phyloP scores from a whole-genome alignment of 2,797 vertebrate species.

The Tapirus indicus region DNA sequence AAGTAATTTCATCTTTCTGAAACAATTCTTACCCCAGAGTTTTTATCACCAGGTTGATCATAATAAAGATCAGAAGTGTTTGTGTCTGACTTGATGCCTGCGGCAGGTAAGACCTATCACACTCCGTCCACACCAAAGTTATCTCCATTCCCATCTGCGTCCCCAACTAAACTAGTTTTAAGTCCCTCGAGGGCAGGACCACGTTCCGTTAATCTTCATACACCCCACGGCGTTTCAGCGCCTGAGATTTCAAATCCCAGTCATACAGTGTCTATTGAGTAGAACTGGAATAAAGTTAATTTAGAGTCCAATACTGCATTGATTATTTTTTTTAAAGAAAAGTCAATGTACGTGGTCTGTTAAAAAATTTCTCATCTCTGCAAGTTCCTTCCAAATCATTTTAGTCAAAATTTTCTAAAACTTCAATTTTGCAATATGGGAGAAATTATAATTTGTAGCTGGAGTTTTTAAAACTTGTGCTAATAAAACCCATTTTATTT shows the following conservation, averaged over 20 bases:
- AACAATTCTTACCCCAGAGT: not conserved
- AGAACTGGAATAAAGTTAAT: slow-evolving; percentile 32
- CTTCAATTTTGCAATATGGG: not conserved
- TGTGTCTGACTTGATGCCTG: not conserved
- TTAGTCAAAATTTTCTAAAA: slow-evolving; percentile 34
- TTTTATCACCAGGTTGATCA: not conserved
- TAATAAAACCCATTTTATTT: not conserved
- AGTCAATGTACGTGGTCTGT: not conserved
- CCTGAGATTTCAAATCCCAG: slow-evolving; percentile 34
- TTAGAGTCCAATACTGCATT: not conserved
- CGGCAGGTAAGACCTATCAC: too few relatives aligned
- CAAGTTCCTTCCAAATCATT: slow-evolving; percentile 33
- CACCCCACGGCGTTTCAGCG: not conserved
- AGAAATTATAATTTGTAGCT: not conserved
- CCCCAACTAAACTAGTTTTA: not conserved
- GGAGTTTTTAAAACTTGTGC: not conserved
- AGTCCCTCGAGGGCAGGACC: not conserved
- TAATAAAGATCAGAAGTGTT: not conserved
- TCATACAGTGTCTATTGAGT: not conserved
- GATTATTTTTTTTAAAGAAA: not conserved
- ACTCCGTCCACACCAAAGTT: not conserved
- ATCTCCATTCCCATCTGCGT: not conserved
- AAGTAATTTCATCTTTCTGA: not conserved
- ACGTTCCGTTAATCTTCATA: not conserved
- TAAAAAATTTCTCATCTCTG: slow-evolving; percentile 13